phyloP scores from a whole-genome alignment of 2,888 invertebrate genomes.

The Drosophila anomalata region DNA sequence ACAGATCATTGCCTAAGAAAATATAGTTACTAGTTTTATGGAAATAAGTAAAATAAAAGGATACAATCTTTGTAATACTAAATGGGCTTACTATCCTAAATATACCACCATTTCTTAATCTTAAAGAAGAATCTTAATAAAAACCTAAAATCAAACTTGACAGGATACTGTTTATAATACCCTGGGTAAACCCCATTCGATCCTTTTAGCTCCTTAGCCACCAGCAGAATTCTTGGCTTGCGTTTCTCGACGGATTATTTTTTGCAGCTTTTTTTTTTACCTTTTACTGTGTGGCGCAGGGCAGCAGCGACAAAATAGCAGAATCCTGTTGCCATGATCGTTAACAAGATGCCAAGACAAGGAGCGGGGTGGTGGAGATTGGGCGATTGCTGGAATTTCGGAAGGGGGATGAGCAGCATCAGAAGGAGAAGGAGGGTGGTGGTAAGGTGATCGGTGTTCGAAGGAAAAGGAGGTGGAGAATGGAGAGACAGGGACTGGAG shows the following conservation, averaged over 20 bases:
- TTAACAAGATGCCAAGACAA: conserved; percentile 80
- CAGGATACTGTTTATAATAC: not conserved
- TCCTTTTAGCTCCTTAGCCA: not conserved
- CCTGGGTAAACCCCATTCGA: conserved; percentile 13
- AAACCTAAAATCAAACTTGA: not conserved
- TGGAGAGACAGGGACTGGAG: conserved; percentile 25
- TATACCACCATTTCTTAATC: too few species aligned
- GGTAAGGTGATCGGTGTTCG: not conserved
- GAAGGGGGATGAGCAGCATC: not conserved
- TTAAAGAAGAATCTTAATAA: not conserved
- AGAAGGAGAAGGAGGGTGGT: not conserved
- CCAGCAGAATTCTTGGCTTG: conserved; percentile 35
- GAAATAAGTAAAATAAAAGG: too few species aligned
- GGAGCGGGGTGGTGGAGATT: conserved; percentile 13
- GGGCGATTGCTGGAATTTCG: not conserved
- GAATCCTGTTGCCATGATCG: conserved; percentile 80
- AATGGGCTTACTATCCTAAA: too few species aligned
- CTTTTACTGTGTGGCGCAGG: conserved; percentile 63
- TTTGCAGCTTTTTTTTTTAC: conserved; percentile 24
- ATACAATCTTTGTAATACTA: too few species aligned
- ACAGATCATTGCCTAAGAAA: too few species aligned
- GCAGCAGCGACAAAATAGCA: conserved; percentile 77
- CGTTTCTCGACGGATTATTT: conserved; percentile 30
- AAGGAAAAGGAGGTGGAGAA: not conserved
- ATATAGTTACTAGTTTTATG: too few species aligned